phyloP scores from a whole-genome alignment of 2,113 vertebrate genomes.

The Neogobius melanostomus region DNA sequence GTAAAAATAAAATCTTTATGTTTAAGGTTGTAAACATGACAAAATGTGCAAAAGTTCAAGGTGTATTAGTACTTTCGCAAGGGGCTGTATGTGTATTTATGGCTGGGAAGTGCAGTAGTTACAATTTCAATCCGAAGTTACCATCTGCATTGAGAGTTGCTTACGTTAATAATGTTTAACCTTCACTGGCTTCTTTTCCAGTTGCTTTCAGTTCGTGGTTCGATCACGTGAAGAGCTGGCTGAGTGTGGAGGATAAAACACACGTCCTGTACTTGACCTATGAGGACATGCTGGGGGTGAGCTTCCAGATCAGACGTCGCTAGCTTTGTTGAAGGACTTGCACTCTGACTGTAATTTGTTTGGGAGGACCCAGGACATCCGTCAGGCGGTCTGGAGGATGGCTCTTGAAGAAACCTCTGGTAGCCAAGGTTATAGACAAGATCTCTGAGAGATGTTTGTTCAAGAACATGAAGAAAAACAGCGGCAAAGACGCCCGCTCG shows the following conservation, averaged over 20 bases:
- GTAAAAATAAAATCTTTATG: too few species aligned
- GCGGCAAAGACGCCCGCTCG: constrained; percentile 20
- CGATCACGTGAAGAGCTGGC: constrained; percentile 75
- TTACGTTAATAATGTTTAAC: too few species aligned
- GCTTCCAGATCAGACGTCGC: background rate
- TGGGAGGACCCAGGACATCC: constrained; percentile 60
- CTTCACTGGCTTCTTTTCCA: constrained; percentile 16
- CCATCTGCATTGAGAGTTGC: too few species aligned
- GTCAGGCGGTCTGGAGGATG: constrained; percentile 43
- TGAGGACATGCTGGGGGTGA: constrained; percentile 57
- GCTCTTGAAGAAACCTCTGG: constrained; percentile 60
- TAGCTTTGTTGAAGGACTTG: background rate
- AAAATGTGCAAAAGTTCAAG: too few species aligned
- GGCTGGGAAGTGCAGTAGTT: too few species aligned
- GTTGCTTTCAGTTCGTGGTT: constrained; percentile 78
- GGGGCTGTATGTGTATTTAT: too few species aligned
- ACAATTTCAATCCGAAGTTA: too few species aligned
- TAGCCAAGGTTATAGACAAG: constrained; percentile 43
- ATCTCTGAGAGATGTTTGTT: constrained; percentile 67
- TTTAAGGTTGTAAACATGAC: too few species aligned
- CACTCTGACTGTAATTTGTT: background rate
- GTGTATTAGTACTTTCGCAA: too few species aligned
- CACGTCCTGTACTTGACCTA: constrained; percentile 60
- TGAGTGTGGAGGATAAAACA: constrained; percentile 50
- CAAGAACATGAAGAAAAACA: constrained; percentile 76